Conservation (phyloP, 1,140 invertebrate species). For the Harpegnathos saltator region DNA sequence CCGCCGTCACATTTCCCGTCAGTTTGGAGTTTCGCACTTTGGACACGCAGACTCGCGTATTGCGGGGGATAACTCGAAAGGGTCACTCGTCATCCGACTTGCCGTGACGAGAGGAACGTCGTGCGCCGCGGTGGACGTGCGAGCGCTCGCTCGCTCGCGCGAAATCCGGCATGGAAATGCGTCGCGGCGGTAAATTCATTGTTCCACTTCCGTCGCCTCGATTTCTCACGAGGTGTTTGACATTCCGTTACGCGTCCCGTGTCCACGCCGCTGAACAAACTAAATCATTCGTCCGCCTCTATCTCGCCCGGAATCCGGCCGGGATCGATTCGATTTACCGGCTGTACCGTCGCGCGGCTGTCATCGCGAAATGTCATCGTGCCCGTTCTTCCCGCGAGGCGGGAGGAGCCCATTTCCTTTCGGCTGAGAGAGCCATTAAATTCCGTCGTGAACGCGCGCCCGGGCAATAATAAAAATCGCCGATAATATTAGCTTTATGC, state of each 20-base stretch:
- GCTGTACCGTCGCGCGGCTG: conserved; percentile 16
- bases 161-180: conserved; percentile 52
- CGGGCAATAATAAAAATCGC: conserved; percentile 17
- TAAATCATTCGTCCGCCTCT: conserved; percentile 69
- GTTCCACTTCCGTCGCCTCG: conserved; percentile 69
- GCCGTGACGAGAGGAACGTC: not conserved
- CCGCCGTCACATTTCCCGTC: not conserved
- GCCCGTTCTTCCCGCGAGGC: too few relatives aligned
- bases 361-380: not conserved
- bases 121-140: conserved; percentile 12
- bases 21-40: not conserved
- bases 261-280: conserved; percentile 60
- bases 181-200: conserved; percentile 64
- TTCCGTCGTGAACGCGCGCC: not conserved
- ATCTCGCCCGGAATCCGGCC: conserved; percentile 62
- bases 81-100: conserved; percentile 32
- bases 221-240: conserved; percentile 68
- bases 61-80: conserved; percentile 31
- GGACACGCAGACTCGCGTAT: not conserved
- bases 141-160: not conserved
- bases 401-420: conserved; percentile 11
- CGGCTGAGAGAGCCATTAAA: not conserved
- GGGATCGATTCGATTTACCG: conserved; percentile 68
- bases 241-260: conserved; percentile 59
- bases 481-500: conserved; percentile 12